A percentile compares a stretch with the other conserved stretches of the same genome.
These are phyloP conservation scores for Australoheros facetus DNA, from an alignment of 2,797 vertebrate species.

Conservation along the genomic window DNA sequence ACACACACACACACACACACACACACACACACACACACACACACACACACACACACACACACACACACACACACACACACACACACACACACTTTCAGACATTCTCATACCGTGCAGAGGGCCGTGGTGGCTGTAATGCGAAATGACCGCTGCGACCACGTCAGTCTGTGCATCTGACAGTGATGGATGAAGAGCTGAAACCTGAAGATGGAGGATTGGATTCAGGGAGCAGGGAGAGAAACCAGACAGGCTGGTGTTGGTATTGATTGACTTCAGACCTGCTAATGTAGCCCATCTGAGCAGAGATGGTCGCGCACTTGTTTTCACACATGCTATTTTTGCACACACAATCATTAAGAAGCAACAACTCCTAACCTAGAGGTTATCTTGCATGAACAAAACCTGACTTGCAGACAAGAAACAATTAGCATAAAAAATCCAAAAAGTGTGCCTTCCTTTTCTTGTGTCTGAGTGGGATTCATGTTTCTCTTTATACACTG, in stretches of 20 bases:
- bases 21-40: too few relatives aligned
- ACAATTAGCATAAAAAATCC: background rate
- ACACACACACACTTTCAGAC: conserved; percentile 18
- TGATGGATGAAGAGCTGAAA: conserved; percentile 61
- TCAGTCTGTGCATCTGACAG: conserved; percentile 55
- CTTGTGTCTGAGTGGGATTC: background rate
- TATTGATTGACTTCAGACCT: conserved; percentile 68
- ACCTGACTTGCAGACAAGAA: background rate
- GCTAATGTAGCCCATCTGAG: conserved; percentile 41
- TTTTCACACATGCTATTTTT: conserved; percentile 23
- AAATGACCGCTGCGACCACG: conserved; percentile 39
- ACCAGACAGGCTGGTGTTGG: conserved; percentile 32
- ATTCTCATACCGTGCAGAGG: conserved; percentile 17
- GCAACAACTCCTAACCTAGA: background rate
- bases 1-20: too few relatives aligned
- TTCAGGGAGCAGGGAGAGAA: conserved; percentile 9
- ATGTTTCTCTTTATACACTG: background rate
- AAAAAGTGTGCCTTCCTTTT: background rate
- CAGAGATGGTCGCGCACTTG: conserved; percentile 44
- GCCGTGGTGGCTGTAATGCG: conserved; percentile 13
- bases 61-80: background rate
- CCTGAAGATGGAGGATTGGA: conserved; percentile 38
- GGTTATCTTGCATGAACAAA: background rate
- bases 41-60: too few relatives aligned
- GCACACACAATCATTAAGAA: background rate